Base-by-base conservation (phyloP, 1,140 invertebrate species). In the Parasteatoda tepidariorum region DNA sequence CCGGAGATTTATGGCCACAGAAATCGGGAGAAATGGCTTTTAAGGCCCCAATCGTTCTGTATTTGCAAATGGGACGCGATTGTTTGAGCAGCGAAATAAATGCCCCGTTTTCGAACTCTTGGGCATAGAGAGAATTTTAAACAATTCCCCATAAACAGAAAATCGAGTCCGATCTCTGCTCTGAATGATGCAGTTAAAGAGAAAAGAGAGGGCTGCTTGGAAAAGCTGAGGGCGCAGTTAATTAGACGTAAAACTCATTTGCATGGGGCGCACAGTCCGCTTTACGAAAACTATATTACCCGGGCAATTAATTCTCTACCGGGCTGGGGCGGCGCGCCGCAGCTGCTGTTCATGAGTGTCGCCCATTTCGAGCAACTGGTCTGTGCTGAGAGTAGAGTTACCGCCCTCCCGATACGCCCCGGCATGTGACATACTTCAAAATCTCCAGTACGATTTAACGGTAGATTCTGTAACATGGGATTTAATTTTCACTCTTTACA, bases 201-300 rank as follows among this genome's bases (percentile, higher is more conserved):
- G n/a, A n/a, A n/a, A n/a, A n/a, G n/a, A n/a, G n/a, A 55, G 34
- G 73, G 64, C 31, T 9, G 24, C 28, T 33, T 38, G 28, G 22
- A 67, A 18, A 30, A 41, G 31, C n/a, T 38, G 18, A 30, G 73
- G 57, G 75, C 75, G 31, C 48, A 79, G 75, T 79, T 79, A 79
- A 79, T 79, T 68, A 68, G 75, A 79, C 75, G 75, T 79, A 79
- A 79, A 79, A 79, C 75, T 79, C 62, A 79, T 79, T 79, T 79
- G 75, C 75, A 79, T 79, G 62, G 64, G 24, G 64, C 48, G 62
- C 41, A 41, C 41, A 28, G 22, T n/a, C 48, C 30, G 34, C 54
- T 9, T 28, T 64, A 24, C 59, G 75, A 79, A 79, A 79, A 79
- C 75, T 79, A 57, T 79, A 79, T 79, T 79, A 79, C 62, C 57